A percentile compares a stretch with the other conserved stretches of the same genome.
These are phyloP conservation scores for Thaleichthys pacificus DNA, from an alignment of 2,797 vertebrate species.

Conservation along the genomic window DNA sequence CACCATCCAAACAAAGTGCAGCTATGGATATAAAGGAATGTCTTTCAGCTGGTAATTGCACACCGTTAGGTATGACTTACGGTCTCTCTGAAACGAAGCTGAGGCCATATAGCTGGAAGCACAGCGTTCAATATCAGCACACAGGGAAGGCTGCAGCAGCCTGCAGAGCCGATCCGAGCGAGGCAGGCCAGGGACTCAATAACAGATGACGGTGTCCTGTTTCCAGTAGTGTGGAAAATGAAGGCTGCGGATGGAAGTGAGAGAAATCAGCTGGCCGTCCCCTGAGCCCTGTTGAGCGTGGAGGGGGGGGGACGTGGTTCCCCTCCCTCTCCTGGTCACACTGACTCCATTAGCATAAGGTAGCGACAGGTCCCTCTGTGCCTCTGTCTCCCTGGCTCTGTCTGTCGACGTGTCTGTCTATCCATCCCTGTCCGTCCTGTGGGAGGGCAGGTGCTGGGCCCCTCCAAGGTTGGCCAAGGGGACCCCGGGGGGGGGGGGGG, in stretches of 20 bases:
- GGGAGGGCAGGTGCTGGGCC: constrained; percentile 33
- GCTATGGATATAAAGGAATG: constrained; percentile 16
- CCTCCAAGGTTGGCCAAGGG: constrained; percentile 41
- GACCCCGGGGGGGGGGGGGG: background rate
- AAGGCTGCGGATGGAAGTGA: constrained; percentile 59
- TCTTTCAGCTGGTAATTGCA: constrained; percentile 25
- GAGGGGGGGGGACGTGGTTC: constrained; percentile 18
- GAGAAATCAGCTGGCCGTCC: constrained; percentile 49
- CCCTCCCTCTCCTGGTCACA: constrained; percentile 38
- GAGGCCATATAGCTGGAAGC: constrained; percentile 22
- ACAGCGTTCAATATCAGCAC: constrained; percentile 38
- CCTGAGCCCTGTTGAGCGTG: constrained; percentile 35
- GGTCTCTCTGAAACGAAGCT: background rate
- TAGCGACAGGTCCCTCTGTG: constrained; percentile 35
- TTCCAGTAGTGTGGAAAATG: constrained; percentile 69
- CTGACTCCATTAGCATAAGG: constrained; percentile 45
- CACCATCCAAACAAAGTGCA: background rate
- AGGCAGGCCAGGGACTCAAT: constrained; percentile 36
- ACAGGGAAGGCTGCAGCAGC: constrained; percentile 37
- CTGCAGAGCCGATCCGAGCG: background rate
- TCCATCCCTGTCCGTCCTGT: constrained; percentile 27
- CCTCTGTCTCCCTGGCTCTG: constrained; percentile 37
- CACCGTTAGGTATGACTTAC: constrained; percentile 8
- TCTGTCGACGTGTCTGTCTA: constrained; percentile 43
- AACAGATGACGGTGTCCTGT: constrained; percentile 68